Percentiles rank a stretch among this genome's conserved stretches.
Evolutionary conservation across 2,797 vertebrate species (phyloP).

Genomic region (Premnoplex brunnescens): DNA sequence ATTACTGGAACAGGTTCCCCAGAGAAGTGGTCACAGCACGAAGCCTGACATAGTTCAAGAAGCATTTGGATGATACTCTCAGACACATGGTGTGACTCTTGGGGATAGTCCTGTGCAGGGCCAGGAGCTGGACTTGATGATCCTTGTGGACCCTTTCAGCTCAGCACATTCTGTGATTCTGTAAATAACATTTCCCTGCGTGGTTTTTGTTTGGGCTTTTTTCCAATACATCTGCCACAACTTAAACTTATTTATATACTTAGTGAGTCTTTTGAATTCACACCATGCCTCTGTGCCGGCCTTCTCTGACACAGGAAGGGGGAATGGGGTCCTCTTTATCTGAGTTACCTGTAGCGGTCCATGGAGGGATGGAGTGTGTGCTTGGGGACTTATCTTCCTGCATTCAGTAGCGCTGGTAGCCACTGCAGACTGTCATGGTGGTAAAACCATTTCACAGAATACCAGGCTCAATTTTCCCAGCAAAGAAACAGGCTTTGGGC

Average conservation of each 20-base stretch:
- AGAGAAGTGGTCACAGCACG: not conserved
- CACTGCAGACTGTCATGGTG: not conserved
- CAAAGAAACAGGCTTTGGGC: not conserved
- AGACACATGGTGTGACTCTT: not conserved
- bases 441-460: not conserved
- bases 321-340: not conserved
- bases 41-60: not conserved
- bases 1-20: not conserved
- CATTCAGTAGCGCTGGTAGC: not conserved
- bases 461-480: not conserved
- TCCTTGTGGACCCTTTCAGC: not conserved
- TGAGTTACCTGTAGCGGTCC: not conserved
- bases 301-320: not conserved
- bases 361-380: not conserved
- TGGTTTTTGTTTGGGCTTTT: not conserved
- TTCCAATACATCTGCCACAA: not conserved
- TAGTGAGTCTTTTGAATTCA: not conserved
- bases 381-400: not conserved
- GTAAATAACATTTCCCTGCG: not conserved
- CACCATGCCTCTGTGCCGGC: not conserved
- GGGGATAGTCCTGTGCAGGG: not conserved
- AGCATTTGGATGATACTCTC: not conserved
- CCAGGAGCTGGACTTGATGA: not conserved
- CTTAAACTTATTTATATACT: not conserved
- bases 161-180: not conserved